These are phyloP conservation scores for Solea senegalensis DNA, from an alignment of 2,113 vertebrate genomes.

Conservation along the genomic window DNA sequence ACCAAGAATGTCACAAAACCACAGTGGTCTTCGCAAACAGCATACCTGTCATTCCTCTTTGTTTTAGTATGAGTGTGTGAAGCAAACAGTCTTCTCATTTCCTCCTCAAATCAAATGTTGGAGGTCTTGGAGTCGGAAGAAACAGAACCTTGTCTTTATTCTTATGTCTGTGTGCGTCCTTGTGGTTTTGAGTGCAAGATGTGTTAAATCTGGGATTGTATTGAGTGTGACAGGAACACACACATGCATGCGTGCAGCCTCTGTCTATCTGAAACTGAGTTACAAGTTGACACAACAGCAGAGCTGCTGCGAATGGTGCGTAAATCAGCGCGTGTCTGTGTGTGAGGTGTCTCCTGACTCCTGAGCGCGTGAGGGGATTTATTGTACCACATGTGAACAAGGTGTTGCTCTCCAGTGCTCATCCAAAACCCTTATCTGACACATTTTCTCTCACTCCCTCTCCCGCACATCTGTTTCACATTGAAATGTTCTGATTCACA, in stretches of 20 bases:
- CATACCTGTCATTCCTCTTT: too few relatives aligned
- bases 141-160: not conserved
- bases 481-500: constrained; percentile 13
- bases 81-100: too few relatives aligned
- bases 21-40: too few relatives aligned
- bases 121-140: not conserved
- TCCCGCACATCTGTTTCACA: constrained; percentile 14
- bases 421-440: constrained; percentile 20
- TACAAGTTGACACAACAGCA: constrained; percentile 41
- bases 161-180: not conserved
- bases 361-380: constrained; percentile 29
- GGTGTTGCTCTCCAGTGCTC: constrained; percentile 23
- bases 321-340: constrained; percentile 32
- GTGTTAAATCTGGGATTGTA: constrained; percentile 39
- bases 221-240: constrained; percentile 44
- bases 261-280: constrained; percentile 23
- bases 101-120: not conserved
- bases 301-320: constrained; percentile 34
- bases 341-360: constrained; percentile 10
- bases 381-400: constrained; percentile 49
- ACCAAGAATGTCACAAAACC: too few relatives aligned
- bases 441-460: constrained; percentile 22
- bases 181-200: constrained; percentile 13
- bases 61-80: too few relatives aligned
- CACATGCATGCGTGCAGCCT: not conserved